phyloP scores from a whole-genome alignment of 1,140 invertebrate genomes.

The Drosophila lacteicornis region DNA sequence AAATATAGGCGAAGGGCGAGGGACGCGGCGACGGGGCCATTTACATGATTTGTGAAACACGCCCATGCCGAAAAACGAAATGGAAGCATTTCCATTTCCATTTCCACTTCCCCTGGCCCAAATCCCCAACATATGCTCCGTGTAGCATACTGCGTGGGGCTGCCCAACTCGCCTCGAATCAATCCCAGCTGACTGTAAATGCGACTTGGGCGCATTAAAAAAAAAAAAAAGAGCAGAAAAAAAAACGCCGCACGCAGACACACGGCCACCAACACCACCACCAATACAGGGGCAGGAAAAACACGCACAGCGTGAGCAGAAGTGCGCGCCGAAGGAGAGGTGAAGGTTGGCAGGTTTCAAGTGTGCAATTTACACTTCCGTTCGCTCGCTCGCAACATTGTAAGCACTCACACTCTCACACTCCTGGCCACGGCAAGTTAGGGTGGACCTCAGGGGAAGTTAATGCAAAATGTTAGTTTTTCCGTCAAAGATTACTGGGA shows the following conservation, averaged over 20 bases:
- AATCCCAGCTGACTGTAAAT: slow-evolving; percentile 73
- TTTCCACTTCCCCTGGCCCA: not conserved
- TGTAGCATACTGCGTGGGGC: slow-evolving; percentile 65
- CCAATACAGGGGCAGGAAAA: not conserved
- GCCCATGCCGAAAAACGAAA: slow-evolving; percentile 15
- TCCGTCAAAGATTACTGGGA: not conserved
- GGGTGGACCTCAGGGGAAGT: slow-evolving; percentile 5
- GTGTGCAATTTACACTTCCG: slow-evolving; percentile 79
- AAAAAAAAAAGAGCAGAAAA: not conserved
- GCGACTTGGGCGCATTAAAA: slow-evolving; percentile 51
- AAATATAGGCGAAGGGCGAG: not conserved
- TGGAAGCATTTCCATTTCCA: slow-evolving; percentile 19
- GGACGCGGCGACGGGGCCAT: slow-evolving; percentile 4
- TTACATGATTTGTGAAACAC: slow-evolving; percentile 39
- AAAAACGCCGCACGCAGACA: slow-evolving; percentile 7
- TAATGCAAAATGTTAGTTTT: not conserved
- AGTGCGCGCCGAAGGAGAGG: slow-evolving; percentile 11
- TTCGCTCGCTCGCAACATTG: slow-evolving; percentile 54
- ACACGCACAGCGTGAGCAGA: slow-evolving; percentile 14
- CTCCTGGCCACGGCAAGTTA: not conserved
- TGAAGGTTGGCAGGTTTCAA: slow-evolving; percentile 57
- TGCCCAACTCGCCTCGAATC: slow-evolving; percentile 27
- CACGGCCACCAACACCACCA: slow-evolving; percentile 26
- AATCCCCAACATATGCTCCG: slow-evolving; percentile 62
- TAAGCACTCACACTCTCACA: slow-evolving; percentile 30